phyloP scores from a whole-genome alignment of 2,113 vertebrate genomes.

The Podarcis raffonei region DNA sequence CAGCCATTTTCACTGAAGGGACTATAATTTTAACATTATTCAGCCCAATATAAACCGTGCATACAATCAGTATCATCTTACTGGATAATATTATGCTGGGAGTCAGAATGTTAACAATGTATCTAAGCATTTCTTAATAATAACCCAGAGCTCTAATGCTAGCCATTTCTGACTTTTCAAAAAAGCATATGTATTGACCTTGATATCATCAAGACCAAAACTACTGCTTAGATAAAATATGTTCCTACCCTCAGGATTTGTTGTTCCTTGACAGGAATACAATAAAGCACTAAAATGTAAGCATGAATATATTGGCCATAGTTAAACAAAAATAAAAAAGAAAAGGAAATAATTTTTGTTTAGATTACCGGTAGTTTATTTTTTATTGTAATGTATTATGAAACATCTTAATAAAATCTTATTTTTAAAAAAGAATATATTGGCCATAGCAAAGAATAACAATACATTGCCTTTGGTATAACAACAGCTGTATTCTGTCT shows the following conservation, averaged over 20 bases:
- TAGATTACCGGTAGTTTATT: too few species aligned
- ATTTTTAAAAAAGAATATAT: too few species aligned
- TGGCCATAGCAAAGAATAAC: too few species aligned
- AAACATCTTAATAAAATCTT: too few species aligned
- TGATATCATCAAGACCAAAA: constrained; percentile 29
- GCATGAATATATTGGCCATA: constrained; percentile 19
- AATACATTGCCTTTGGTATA: too few species aligned
- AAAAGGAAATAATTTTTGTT: too few species aligned
- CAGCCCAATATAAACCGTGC: constrained; percentile 54
- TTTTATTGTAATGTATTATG: too few species aligned
- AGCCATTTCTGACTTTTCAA: constrained; percentile 37
- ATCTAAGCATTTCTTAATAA: constrained; percentile 39
- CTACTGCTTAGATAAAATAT: constrained; percentile 26
- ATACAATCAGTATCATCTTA: constrained; percentile 46
- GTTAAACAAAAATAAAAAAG: too few species aligned
- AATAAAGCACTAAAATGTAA: constrained; percentile 39
- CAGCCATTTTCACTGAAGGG: constrained; percentile 52
- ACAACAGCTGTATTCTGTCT: too few species aligned
- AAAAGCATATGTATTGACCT: neutral
- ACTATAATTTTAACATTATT: constrained; percentile 57
- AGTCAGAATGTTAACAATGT: constrained; percentile 32
- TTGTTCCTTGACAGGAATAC: constrained; percentile 25
- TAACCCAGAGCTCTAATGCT: constrained; percentile 24
- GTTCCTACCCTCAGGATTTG: constrained; percentile 13
- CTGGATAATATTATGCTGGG: constrained; percentile 40